These are phyloP conservation scores for Panthera tigris DNA, from an alignment of 2,113 vertebrate species.

Conservation along the genomic window DNA sequence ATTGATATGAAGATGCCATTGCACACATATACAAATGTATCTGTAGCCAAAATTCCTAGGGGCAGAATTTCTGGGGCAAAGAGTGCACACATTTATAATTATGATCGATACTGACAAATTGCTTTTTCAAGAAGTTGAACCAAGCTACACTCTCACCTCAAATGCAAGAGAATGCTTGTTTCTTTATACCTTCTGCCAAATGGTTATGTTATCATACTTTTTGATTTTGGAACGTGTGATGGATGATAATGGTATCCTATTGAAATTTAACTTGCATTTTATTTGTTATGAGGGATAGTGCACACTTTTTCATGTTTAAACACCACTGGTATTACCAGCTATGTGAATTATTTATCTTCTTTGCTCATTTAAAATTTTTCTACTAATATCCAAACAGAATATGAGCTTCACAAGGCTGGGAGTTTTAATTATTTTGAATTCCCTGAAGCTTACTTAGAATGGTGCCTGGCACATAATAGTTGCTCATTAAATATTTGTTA, in stretches of 20 bases:
- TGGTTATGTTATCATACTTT: not conserved
- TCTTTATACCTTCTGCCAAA: not conserved
- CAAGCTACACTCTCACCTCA: not conserved
- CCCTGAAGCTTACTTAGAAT: not conserved
- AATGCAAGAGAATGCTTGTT: not conserved
- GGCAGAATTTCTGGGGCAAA: not conserved
- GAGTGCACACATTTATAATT: not conserved
- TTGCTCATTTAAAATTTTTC: not conserved
- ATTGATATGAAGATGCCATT: not conserved
- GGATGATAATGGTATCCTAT: not conserved
- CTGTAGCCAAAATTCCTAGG: not conserved
- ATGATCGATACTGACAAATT: not conserved
- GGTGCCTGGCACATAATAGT: not conserved
- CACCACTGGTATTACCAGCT: not conserved
- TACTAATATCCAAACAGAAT: not conserved
- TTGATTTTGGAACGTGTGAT: not conserved
- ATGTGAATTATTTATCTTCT: not conserved
- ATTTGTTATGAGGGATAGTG: not conserved
- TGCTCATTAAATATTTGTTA: slow-evolving; percentile 35
- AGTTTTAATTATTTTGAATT: slow-evolving; percentile 33
- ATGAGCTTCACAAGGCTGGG: not conserved
- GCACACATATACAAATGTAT: not conserved
- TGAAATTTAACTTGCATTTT: slow-evolving; percentile 15
- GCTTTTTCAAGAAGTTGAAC: not conserved
- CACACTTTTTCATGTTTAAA: slow-evolving; percentile 1